Evolutionary conservation across 2,888 invertebrate species (phyloP), one percentile per base, ranked within the genome.

Genomic region (Tenthredo livida): DNA sequence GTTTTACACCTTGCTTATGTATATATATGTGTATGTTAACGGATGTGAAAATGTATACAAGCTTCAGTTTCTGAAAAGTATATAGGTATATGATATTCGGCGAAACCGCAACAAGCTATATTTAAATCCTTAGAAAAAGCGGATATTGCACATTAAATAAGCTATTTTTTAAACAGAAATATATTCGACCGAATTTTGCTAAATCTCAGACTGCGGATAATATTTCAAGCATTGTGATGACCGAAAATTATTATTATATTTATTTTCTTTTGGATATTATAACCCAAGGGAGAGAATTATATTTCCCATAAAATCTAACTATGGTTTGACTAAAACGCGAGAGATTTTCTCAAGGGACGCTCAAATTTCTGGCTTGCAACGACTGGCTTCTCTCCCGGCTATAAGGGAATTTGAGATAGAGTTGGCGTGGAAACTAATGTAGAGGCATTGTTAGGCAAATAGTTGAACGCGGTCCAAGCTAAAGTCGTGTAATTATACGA

Each of bases 361-460:
- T 83, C 83, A 83, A 83, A 83, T 83, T 83, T 83, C 83, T 70
- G n/a, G 25, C 17, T 21, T 80, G n/a, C 83, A 50, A 15, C 47
- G 77, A 54, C 77, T 54, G 67, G 67, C 17, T 73, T 61, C 21
- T 21, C 47, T 25, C 7, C 7, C 2, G n/a, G 33, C 67, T 67
- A 21, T 29, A 50, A 61, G 65, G 50, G 83, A 83, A 83, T 83
- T 83, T 67, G 47, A 83, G 83, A 83, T 83, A 83, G 83, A 78
- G 77, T 77, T 77, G 84, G 84, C 84, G 77, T 85, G 37, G 80
- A 83, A 83, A 83, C 83, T 83, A 85, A 78, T 78, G 72, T 82
- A 29, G 85, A 67, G 82, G 85, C 72, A 85, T 85, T 85, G 85
- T 85, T 85, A 78, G 82, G 82, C 82, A 40, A 85, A 85, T 85